Percentiles rank a stretch among this genome's conserved stretches.
Evolutionary conservation across 2,113 vertebrate species (phyloP).

Genomic region (Potamarius usumacintae): DNA sequence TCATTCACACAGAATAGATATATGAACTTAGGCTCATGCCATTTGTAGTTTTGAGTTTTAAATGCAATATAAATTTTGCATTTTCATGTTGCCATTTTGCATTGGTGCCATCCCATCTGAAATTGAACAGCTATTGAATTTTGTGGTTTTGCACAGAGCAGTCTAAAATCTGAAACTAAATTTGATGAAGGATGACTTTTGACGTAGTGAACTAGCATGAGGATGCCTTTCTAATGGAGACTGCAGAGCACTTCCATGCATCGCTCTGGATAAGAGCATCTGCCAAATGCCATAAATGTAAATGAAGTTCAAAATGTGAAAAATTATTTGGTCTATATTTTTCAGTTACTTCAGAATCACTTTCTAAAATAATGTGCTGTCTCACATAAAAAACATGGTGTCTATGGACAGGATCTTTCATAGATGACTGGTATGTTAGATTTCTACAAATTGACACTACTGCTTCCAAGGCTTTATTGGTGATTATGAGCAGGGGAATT

Average conservation of each 20-base stretch:
- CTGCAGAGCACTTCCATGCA: background rate
- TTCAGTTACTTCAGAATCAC: background rate
- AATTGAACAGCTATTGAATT: background rate
- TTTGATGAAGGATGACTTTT: background rate
- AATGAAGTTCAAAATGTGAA: background rate
- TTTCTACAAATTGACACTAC: background rate
- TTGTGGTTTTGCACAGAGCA: background rate
- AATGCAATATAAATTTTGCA: no score
- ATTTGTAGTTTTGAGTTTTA: no score
- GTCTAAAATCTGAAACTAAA: background rate
- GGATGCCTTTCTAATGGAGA: background rate
- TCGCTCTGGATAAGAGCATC: background rate
- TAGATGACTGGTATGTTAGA: background rate
- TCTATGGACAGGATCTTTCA: background rate
- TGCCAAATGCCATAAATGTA: background rate
- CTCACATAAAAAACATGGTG: background rate
- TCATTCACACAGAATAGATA: no score
- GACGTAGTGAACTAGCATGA: background rate
- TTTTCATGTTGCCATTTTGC: no score
- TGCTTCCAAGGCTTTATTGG: background rate
- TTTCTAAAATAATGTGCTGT: background rate
- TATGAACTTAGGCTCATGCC: no score
- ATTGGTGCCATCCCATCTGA: no score
- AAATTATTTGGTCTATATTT: background rate
- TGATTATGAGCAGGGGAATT: background rate